Conservation (phyloP, 1,140 invertebrate species). For the Tenebrio molitor region DNA sequence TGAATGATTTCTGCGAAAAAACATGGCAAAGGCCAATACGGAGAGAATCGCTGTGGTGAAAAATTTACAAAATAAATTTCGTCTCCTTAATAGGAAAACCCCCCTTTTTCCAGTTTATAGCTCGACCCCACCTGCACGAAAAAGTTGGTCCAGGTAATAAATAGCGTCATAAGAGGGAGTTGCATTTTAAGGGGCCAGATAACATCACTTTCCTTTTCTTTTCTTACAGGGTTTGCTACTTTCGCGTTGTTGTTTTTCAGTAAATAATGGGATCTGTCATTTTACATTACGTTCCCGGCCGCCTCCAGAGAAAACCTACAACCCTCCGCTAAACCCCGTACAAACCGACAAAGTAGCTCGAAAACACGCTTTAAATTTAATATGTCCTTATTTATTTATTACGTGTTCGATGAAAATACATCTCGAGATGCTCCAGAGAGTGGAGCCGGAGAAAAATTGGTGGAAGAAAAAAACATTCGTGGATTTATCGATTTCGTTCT, state of each 20-base stretch:
- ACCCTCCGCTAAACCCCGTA: slow-evolving; percentile 36
- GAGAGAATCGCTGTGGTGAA: background rate
- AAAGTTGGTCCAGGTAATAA: slow-evolving; percentile 56
- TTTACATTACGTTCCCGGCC: slow-evolving; percentile 63
- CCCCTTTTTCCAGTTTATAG: slow-evolving; percentile 31
- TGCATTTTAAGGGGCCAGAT: slow-evolving; percentile 61
- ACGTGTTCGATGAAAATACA: slow-evolving; percentile 25
- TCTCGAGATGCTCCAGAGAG: background rate
- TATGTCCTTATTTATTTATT: slow-evolving; percentile 50
- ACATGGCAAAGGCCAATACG: background rate
- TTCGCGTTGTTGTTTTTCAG: slow-evolving; percentile 65
- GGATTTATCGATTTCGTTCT: background rate
- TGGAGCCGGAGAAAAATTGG: background rate
- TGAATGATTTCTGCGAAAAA: background rate
- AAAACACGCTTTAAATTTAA: slow-evolving; percentile 49
- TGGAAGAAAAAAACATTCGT: background rate
- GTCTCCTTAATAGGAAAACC: slow-evolving; percentile 7
- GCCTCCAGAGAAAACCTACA: slow-evolving; percentile 59
- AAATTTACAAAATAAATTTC: slow-evolving; percentile 10
- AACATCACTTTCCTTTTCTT: slow-evolving; percentile 60
- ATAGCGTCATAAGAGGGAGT: slow-evolving; percentile 58
- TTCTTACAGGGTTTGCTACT: slow-evolving; percentile 65
- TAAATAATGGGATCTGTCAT: slow-evolving; percentile 68
- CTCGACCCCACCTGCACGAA: slow-evolving; percentile 41
- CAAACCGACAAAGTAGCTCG: slow-evolving; percentile 43